A percentile compares a stretch with the other conserved stretches of the same genome.
These are phyloP conservation scores for Ifrita kowaldi DNA, from an alignment of 2,113 vertebrate species.

Conservation along the genomic window DNA sequence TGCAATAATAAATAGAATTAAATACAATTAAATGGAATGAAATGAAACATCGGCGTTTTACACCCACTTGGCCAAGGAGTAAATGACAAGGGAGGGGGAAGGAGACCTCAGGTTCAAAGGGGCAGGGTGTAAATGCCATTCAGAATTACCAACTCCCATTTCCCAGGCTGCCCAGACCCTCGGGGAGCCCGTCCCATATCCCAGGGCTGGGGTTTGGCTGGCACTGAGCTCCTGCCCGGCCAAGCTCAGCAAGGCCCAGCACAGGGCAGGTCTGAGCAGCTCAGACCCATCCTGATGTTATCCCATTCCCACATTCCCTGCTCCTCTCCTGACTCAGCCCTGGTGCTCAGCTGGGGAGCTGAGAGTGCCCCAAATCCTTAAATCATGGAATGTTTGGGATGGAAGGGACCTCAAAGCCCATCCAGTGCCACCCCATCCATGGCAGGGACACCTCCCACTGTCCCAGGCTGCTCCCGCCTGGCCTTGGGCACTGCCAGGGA, in stretches of 20 bases:
- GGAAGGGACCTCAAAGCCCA: fast-evolving
- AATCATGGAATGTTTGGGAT: neutral
- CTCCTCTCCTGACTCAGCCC: neutral
- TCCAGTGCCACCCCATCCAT: fast-evolving
- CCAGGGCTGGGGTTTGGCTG: neutral
- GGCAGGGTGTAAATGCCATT: fast-evolving
- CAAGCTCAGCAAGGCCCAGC: neutral
- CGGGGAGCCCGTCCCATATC: fast-evolving
- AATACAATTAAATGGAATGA: neutral
- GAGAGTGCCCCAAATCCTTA: neutral
- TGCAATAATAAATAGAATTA: neutral
- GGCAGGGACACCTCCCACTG: neutral
- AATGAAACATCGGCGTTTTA: neutral
- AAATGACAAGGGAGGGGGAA: neutral
- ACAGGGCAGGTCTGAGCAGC: neutral
- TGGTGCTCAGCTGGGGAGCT: neutral
- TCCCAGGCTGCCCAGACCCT: neutral
- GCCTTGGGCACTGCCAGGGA: neutral
- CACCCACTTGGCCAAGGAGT: neutral
- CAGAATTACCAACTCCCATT: fast-evolving
- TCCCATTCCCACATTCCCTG: neutral
- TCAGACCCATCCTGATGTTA: neutral
- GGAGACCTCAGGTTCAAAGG: fast-evolving
- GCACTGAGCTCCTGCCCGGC: neutral
- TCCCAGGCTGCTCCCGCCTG: neutral